phyloP scores from a whole-genome alignment of 2,113 vertebrate species.

The Catharus minimus region DNA sequence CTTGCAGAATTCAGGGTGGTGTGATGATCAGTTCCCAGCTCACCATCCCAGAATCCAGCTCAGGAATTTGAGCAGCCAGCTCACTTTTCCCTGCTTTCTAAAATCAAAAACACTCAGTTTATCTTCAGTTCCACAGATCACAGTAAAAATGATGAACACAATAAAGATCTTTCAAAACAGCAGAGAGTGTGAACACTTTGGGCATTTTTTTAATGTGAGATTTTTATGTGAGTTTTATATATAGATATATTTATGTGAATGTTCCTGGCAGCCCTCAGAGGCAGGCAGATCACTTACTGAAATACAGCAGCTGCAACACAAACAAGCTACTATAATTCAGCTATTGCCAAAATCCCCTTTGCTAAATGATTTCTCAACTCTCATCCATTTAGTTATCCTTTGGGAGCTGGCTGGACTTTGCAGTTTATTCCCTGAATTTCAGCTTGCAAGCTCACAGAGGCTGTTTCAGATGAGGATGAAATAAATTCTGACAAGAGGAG shows the following conservation, averaged over 20 bases:
- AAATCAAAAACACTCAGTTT: background rate
- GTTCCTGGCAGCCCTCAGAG: background rate
- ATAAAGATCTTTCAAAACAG: background rate
- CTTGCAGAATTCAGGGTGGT: background rate
- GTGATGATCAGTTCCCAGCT: background rate
- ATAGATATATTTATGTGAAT: background rate
- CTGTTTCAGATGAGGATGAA: background rate
- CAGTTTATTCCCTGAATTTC: background rate
- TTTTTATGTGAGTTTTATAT: background rate
- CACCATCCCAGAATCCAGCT: background rate
- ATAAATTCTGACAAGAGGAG: background rate
- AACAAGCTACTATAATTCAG: background rate
- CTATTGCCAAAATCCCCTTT: background rate
- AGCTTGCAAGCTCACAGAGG: background rate
- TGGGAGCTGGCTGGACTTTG: background rate
- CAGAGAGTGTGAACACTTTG: background rate
- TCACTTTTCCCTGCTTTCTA: background rate
- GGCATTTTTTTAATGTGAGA: background rate
- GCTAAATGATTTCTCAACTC: background rate
- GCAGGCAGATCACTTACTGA: background rate
- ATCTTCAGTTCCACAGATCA: background rate
- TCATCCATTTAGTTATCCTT: background rate
- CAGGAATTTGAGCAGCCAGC: background rate
- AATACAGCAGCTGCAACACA: background rate
- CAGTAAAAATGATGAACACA: background rate